phyloP scores from a whole-genome alignment of 2,113 vertebrate species.

The Grammomys dolichurus region DNA sequence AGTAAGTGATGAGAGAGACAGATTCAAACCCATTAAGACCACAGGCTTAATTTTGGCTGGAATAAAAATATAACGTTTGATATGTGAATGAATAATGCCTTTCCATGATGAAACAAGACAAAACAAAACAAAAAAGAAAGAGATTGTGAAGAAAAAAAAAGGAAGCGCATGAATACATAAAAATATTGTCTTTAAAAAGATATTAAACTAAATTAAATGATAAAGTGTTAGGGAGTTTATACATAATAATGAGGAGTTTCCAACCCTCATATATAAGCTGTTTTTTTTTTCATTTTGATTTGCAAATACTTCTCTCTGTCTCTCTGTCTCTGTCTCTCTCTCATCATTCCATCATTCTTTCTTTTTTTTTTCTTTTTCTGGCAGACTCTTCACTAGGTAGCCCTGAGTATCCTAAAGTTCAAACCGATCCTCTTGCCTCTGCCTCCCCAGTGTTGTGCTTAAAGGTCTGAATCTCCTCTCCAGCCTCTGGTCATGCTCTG shows the following conservation, averaged over 20 bases:
- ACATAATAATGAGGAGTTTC: not conserved
- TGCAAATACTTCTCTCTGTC: too few relatives aligned
- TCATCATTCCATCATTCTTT: rapidly evolving
- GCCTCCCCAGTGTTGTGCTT: not conserved
- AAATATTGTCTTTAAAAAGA: not conserved
- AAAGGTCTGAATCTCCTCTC: not conserved
- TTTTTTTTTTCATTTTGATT: too few relatives aligned
- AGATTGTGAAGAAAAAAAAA: not conserved
- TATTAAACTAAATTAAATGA: slow-evolving; percentile 19
- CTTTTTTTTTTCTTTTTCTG: not conserved
- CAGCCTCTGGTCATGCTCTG: not conserved
- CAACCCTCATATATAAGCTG: not conserved
- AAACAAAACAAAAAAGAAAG: not conserved
- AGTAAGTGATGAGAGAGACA: not conserved
- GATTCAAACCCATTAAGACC: not conserved
- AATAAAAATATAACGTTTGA: not conserved
- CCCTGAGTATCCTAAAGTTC: not conserved
- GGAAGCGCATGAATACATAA: not conserved
- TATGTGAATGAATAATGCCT: not conserved
- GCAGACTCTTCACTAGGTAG: not conserved
- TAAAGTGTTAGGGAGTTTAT: not conserved
- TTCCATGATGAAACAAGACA: not conserved
- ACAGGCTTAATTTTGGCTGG: not conserved
- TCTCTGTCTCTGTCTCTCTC: too few relatives aligned
- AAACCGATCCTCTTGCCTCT: not conserved